These are phyloP conservation scores for Psittacus erithacus DNA, from an alignment of 2,113 vertebrate genomes.

Conservation along the genomic window DNA sequence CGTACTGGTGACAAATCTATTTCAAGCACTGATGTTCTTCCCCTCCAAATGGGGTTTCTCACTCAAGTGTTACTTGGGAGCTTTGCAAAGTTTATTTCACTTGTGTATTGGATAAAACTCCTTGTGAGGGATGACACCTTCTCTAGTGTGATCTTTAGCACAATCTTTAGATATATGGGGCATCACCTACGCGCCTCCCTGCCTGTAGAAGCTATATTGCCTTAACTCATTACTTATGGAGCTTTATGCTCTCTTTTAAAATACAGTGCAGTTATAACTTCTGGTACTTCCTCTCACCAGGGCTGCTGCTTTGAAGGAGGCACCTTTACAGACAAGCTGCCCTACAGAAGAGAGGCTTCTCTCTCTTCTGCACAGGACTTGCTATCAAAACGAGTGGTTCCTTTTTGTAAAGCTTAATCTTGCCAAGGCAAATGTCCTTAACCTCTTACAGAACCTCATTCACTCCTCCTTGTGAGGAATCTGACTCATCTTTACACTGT, in stretches of 20 bases:
- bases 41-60: neutral
- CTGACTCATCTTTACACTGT: neutral
- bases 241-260: neutral
- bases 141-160: neutral
- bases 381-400: neutral
- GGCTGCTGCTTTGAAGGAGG: neutral
- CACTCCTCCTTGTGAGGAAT: neutral
- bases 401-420: neutral
- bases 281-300: neutral
- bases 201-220: neutral
- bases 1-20: neutral
- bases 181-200: neutral
- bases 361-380: neutral
- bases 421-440: neutral
- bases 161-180: neutral
- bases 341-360: neutral
- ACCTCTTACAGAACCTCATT: neutral
- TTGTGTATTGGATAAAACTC: neutral
- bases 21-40: neutral
- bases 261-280: rapidly evolving
- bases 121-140: neutral
- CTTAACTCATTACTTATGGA: neutral
- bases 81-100: neutral
- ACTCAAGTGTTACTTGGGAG: neutral
- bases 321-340: neutral